Evolutionary conservation across 1,140 invertebrate species (phyloP).

Genomic region (Musca vetustissima): DNA sequence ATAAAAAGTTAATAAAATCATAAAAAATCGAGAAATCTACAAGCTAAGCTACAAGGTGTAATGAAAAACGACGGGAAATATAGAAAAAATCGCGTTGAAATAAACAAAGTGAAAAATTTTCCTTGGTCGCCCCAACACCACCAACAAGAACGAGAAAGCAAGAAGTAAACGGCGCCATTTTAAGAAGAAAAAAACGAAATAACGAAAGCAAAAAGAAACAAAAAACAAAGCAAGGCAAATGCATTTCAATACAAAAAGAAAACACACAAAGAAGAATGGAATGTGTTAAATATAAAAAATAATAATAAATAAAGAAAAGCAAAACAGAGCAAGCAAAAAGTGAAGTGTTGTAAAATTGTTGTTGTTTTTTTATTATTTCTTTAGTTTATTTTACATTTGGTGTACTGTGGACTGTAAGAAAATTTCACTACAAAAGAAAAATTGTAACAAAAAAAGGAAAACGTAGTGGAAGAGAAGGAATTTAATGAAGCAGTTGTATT

Average conservation of each 20-base stretch:
- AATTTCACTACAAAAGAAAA: too few relatives aligned
- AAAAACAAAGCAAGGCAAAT: constrained; percentile 26
- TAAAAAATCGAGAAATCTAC: neutral
- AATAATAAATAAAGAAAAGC: constrained; percentile 12
- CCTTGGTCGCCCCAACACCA: constrained; percentile 21
- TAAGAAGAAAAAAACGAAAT: constrained; percentile 42
- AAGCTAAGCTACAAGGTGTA: neutral
- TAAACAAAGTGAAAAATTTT: constrained; percentile 24
- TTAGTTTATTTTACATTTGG: too few relatives aligned
- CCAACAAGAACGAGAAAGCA: constrained; percentile 32
- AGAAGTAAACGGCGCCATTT: constrained; percentile 53
- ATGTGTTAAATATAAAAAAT: constrained; percentile 21
- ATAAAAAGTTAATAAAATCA: constrained; percentile 6
- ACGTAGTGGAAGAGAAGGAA: too few relatives aligned
- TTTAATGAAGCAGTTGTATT: too few relatives aligned
- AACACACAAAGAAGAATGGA: constrained; percentile 25
- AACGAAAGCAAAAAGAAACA: too few relatives aligned
- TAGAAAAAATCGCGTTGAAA: neutral
- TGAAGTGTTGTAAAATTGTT: neutral
- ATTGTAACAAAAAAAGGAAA: too few relatives aligned
- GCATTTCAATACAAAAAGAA: neutral
- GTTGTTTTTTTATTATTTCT: neutral
- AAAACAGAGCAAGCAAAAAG: constrained; percentile 7
- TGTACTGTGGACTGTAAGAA: too few relatives aligned
- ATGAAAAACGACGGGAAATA: constrained; percentile 8